Conservation (phyloP, 2,113 vertebrate species). For the Sinocyclocheilus anshuiensis region DNA sequence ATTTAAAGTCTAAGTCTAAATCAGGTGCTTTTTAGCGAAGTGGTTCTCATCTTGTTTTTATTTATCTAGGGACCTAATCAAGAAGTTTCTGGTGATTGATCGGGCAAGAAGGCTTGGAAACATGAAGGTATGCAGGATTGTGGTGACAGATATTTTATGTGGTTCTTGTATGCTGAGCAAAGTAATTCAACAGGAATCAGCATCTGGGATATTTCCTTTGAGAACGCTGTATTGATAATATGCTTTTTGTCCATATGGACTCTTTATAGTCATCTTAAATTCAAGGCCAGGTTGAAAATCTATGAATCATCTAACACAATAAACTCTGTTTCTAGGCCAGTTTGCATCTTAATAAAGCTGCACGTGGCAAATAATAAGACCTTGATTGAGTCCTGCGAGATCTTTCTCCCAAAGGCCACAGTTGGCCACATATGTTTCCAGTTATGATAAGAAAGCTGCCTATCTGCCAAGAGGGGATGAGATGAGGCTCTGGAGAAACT, state of each 20-base stretch:
- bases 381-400: not conserved
- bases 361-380: not conserved
- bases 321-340: not conserved
- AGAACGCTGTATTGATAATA: not conserved
- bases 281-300: not conserved
- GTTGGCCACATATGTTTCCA: conserved; percentile 17
- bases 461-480: not conserved
- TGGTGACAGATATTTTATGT: not conserved
- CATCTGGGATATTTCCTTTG: not conserved
- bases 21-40: not conserved
- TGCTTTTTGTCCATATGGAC: too few relatives aligned
- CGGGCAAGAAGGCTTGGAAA: conserved; percentile 89
- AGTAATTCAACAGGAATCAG: not conserved
- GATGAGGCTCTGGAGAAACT: conserved; percentile 6
- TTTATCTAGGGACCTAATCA: conserved; percentile 87
- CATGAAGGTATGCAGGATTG: conserved; percentile 86
- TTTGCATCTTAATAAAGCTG: conserved; percentile 1
- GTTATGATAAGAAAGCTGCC: not conserved
- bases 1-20: not conserved
- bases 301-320: not conserved
- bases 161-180: not conserved
- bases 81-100: conserved; percentile 93
- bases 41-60: conserved; percentile 39
- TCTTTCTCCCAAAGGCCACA: not conserved
- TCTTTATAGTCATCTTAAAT: not conserved